phyloP scores from a whole-genome alignment of 2,888 invertebrate species.

The Spisula subtruncata region DNA sequence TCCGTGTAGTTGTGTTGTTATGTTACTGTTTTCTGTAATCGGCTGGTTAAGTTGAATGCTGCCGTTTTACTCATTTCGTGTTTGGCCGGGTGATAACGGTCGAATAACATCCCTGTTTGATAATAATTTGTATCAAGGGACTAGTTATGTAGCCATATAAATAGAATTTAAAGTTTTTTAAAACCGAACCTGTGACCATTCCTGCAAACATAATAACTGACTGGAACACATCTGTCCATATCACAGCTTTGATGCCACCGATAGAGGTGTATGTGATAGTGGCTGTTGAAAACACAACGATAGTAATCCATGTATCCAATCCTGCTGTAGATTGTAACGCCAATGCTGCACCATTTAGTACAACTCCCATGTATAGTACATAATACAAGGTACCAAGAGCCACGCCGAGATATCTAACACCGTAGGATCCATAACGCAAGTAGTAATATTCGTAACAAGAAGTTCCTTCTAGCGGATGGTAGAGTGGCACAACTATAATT shows the following conservation, averaged over 20 bases:
- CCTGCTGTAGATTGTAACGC: constrained; percentile 28
- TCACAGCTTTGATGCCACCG: constrained; percentile 42
- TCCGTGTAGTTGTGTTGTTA: too few species aligned
- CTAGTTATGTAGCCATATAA: too few species aligned
- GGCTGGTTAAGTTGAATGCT: too few species aligned
- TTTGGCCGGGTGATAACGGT: too few species aligned
- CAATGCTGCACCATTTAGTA: constrained; percentile 35
- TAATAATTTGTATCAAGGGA: too few species aligned
- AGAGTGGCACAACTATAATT: constrained; percentile 24
- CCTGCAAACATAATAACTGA: constrained; percentile 32
- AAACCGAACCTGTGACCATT: constrained; percentile 24
- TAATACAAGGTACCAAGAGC: not conserved
- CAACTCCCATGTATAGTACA: constrained; percentile 33
- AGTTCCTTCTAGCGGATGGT: constrained; percentile 33
- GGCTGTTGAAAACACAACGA: constrained; percentile 8
- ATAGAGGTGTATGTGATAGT: constrained; percentile 29
- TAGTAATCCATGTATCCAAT: constrained; percentile 25
- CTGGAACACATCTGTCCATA: constrained; percentile 51
- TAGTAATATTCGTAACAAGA: constrained; percentile 39
- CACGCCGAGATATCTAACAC: constrained; percentile 19
- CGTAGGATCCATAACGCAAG: constrained; percentile 18
- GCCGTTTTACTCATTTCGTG: too few species aligned
- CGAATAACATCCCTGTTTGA: too few species aligned
- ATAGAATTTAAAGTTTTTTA: too few species aligned
- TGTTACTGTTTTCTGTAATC: too few species aligned